phyloP scores from a whole-genome alignment of 53 echinoderm and acorn worm genomes.

The Echinometra lucunter region DNA sequence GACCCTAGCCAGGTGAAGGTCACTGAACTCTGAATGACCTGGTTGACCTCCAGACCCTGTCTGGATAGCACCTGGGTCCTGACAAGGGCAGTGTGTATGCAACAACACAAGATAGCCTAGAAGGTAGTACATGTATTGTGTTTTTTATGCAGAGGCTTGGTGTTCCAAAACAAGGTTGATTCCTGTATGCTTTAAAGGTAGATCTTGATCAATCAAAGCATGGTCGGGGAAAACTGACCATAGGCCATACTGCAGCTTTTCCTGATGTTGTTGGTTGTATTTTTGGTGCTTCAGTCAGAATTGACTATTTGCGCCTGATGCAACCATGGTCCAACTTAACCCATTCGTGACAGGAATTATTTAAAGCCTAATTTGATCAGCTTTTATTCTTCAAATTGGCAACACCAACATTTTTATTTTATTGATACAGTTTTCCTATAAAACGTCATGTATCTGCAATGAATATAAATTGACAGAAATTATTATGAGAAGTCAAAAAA shows the following conservation, averaged over 20 bases:
- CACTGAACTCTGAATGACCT: constrained; percentile 43
- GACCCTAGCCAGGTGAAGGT: constrained; percentile 50
- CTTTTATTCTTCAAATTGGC: no score
- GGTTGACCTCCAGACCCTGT: constrained; percentile 5
- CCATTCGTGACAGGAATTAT: no score
- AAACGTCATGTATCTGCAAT: no score
- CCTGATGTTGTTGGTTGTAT: not conserved
- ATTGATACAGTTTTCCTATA: no score
- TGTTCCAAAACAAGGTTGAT: not conserved
- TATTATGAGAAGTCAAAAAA: no score
- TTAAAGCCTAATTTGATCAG: no score
- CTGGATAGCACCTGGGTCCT: constrained; percentile 24
- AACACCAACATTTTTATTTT: no score
- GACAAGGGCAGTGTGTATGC: not conserved
- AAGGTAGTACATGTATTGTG: not conserved
- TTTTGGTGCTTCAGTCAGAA: no score
- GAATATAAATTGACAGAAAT: no score
- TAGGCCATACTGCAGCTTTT: not conserved
- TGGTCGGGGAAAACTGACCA: not conserved
- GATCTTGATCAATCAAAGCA: not conserved
- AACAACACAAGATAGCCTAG: not conserved
- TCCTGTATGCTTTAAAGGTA: not conserved
- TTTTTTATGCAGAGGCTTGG: not conserved
- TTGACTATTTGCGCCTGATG: no score
- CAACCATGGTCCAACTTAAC: no score